Evolutionary conservation across 2,888 invertebrate species (phyloP), one percentile per base, ranked within the genome.

Genomic region (Epirrhoe alternata): DNA sequence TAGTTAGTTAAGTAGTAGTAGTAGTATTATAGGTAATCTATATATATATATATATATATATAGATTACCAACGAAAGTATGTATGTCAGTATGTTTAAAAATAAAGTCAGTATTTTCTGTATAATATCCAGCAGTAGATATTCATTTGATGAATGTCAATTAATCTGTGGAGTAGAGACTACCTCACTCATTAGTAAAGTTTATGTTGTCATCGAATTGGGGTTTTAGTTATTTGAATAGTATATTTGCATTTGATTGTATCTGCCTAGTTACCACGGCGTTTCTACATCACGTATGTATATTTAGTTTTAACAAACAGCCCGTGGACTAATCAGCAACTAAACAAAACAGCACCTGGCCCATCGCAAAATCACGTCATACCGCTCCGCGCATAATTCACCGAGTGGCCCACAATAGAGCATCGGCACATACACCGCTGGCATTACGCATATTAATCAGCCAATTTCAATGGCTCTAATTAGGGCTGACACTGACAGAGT

Each of bases 391-490:
- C 85, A 88, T 88, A 85, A 87, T 86, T 85, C 84, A 86, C 78
- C 71, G 77, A 77, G 70, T 76, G 79, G 77, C 78, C 85, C 86
- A 87, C 86, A 88, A 87, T 86, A 78, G 86, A 85, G 82, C 88
- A 86, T 86, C 86, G 84, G 80, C 78, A 79, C 84, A 85, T 85
- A 87, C 83, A 86, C 84, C 80, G 76, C 69, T 76, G 75, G 79
- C 84, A 86, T 81, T 86, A 84, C 87, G 89, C 89, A 89, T 91
- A 92, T 89, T 90, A 90, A 92, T 92, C 90, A 90, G 86, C 86
- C 86, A 83, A 89, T 89, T 87, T 89, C 87, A 92, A 92, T 90
- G 85, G 89, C 85, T 84, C 86, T 92, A 92, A 92, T 92, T 90
- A 91, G 84, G 76, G 76, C 88, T 90, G 90, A 89, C 90, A 88